A percentile compares a stretch with the other conserved stretches of the same genome.
Evolutionary conservation across 1,140 invertebrate species (phyloP).

Genomic region (Ooceraea biroi): DNA sequence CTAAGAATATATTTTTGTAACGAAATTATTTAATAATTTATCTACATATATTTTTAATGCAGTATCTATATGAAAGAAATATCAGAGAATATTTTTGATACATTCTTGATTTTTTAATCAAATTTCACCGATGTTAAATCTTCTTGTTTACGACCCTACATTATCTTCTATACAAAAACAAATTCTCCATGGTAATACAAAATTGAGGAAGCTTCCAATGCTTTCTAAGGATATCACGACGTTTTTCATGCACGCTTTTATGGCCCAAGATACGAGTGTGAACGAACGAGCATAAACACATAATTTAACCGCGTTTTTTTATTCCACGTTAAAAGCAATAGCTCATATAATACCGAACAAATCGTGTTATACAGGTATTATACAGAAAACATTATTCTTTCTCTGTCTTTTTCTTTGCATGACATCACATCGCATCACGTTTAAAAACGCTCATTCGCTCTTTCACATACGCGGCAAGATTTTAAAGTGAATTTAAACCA

Average conservation of each 20-base stretch:
- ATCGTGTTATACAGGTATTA: background rate
- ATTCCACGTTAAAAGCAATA: background rate
- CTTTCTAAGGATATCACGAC: background rate
- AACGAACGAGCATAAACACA: constrained; percentile 25
- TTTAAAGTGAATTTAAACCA: constrained; percentile 36
- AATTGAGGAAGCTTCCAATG: constrained; percentile 1
- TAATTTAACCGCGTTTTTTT: too few species aligned
- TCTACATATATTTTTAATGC: too few species aligned
- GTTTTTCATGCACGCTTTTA: constrained; percentile 27
- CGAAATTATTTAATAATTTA: too few species aligned
- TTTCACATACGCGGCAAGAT: background rate
- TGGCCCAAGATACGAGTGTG: background rate
- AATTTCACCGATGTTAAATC: background rate
- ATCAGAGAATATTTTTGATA: too few species aligned
- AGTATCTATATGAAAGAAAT: too few species aligned
- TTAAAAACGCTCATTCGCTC: constrained; percentile 8
- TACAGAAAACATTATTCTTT: constrained; percentile 9
- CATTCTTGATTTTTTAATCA: background rate
- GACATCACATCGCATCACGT: background rate
- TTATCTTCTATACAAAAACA: background rate
- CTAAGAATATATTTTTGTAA: too few species aligned
- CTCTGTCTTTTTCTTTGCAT: constrained; percentile 1
- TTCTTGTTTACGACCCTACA: background rate
- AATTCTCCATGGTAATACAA: background rate
- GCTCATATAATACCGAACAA: background rate